phyloP scores from a whole-genome alignment of 2,113 vertebrate species.

The Anthoscopus minutus region DNA sequence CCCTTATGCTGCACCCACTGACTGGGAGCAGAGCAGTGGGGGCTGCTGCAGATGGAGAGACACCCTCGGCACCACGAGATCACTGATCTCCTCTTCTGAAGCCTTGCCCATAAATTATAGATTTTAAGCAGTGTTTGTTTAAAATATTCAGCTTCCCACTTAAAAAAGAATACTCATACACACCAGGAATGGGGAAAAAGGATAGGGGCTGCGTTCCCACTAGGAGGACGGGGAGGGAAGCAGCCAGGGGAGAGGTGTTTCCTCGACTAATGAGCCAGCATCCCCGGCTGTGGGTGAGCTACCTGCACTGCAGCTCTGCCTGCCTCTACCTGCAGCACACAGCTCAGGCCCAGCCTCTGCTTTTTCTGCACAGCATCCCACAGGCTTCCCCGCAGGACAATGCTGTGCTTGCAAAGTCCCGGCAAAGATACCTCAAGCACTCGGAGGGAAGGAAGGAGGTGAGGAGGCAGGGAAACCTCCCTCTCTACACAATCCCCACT shows the following conservation, averaged over 20 bases:
- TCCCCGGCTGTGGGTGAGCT: background rate
- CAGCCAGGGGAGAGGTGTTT: background rate
- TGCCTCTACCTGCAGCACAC: background rate
- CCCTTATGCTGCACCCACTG: background rate
- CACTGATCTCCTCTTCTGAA: slow-evolving; percentile 57
- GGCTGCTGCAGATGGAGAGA: slow-evolving; percentile 4
- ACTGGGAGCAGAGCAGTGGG: background rate
- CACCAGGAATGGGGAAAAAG: background rate
- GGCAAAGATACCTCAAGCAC: background rate
- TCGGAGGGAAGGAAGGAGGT: background rate
- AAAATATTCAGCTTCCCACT: slow-evolving; percentile 61
- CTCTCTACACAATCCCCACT: background rate
- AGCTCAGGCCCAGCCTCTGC: background rate
- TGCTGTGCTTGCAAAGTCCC: background rate
- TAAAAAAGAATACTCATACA: slow-evolving; percentile 43
- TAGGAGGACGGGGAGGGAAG: background rate
- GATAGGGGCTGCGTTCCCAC: background rate
- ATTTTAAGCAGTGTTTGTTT: slow-evolving; percentile 63
- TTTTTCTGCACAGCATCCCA: background rate
- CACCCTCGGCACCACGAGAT: background rate
- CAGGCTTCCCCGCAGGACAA: background rate
- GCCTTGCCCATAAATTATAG: slow-evolving; percentile 55
- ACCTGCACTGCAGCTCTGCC: background rate
- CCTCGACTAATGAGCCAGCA: background rate
- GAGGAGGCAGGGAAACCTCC: background rate